A percentile compares a stretch with the other conserved stretches of the same genome.
These are phyloP conservation scores for Eudorcas thomsonii DNA, from an alignment of 2,113 vertebrate genomes.

Conservation along the genomic window DNA sequence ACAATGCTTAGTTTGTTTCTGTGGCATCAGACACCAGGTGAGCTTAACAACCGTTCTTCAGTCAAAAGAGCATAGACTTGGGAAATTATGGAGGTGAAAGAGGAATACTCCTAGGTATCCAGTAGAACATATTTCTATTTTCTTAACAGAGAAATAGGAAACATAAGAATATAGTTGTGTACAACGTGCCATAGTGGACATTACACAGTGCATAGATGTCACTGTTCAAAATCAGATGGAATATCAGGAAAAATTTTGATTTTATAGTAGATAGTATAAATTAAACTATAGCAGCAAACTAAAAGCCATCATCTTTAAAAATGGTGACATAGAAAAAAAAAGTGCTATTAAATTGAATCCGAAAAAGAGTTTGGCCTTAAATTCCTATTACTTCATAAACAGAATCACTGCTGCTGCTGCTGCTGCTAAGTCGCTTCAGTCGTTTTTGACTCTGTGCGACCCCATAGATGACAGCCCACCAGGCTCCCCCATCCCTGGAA, in stretches of 20 bases:
- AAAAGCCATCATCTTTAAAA: neutral
- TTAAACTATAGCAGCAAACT: neutral
- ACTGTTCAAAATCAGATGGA: neutral
- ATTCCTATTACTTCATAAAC: neutral
- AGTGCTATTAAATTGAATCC: neutral
- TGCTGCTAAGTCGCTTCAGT: no score
- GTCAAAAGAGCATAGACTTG: neutral
- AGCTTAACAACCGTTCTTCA: neutral
- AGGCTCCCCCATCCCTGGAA: no score
- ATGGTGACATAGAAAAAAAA: neutral
- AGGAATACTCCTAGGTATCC: neutral
- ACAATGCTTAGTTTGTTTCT: neutral
- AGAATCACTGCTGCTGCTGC: neutral
- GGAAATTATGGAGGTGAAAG: neutral
- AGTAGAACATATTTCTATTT: neutral
- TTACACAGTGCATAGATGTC: neutral
- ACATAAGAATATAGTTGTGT: neutral
- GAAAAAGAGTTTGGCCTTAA: neutral
- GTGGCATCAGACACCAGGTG: neutral
- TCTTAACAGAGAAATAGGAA: neutral
- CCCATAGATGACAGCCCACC: no score
- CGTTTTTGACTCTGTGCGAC: rapidly evolving
- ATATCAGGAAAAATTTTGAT: neutral
- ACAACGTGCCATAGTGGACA: no score
- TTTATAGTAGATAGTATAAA: neutral